Base-by-base conservation (phyloP, 2,113 vertebrate genomes). In the Sebastes schlegelii region DNA sequence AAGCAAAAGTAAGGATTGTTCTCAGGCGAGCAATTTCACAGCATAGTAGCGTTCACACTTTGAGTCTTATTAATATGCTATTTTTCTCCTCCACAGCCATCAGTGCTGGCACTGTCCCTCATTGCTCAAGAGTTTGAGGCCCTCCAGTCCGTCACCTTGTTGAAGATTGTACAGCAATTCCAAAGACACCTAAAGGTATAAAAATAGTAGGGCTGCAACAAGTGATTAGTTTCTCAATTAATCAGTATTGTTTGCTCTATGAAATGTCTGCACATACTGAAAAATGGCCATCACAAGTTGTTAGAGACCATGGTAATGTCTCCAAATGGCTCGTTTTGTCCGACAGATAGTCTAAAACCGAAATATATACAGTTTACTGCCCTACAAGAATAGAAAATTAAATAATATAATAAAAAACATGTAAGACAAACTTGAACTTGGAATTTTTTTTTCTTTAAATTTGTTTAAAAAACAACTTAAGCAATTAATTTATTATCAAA, bases 61-160 rank as follows among this genome's bases (percentile, higher is more conserved):
- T 26, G 10, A 73, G 14, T 26, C 6, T 82, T 10, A 75, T 51
- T 52, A 1, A 52, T 7, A 8, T 58, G 23, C 8, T 51, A 1
- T 51, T 64, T 80, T 62, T 70, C 45, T 80, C 82, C n/a, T 78
- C 90, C 87, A 1, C 74, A 99, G 98, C 97, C 98, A 14, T 99
- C 98, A 76, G 94, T 99, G 83, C 94, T 99, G 95, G 98, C 98
- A 45, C 94, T 99, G 94, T 97, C 98, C 82, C 97, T 99, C 92
- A 94, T 99, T 77, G 97, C 96, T 87, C 96, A 97, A 54, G 97
- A 98, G 95, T 94, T 98, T 62, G 96, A 98, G 92, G 94, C 94
- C 54, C 89, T 97, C 88, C 96, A 97, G 89, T 98, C 96, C 4
- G 82, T 93, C 11, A 94, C 97, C 77, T 88, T 97, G 57, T 87